Base-by-base conservation (phyloP, 2,888 invertebrate genomes). In the Cerastoderma edule region DNA sequence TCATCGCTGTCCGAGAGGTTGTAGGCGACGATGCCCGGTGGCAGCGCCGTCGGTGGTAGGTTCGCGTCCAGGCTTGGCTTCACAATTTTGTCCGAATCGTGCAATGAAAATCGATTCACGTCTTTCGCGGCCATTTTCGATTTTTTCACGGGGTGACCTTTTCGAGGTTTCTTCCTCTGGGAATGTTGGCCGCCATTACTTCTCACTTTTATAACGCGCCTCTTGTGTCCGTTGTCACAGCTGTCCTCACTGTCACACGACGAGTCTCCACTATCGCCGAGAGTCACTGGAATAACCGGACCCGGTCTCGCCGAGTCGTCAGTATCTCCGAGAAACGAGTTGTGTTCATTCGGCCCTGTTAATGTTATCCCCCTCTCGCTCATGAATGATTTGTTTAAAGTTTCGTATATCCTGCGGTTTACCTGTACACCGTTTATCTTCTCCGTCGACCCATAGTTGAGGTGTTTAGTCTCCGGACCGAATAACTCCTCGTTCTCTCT, bases 401-500 rank as follows among this genome's bases (percentile, higher is more conserved):
- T 56, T 32, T 56, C 30, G 19, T 24, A 27, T 27, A 56, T 56
- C n/a, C 32, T 27, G 32, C 56, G 32, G 19, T n/a, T 56, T 6
- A 56, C 32, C 2, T 56, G 56, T 19, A 30, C 28, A 28, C 24
- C 27, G 32, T 27, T 56, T 3, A 56, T 56, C 19, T 56, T 56
- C 32, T 56, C 56, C 2, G 56, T 56, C 22, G 56, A 46, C 27
- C 68, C 76, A 57, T 72, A 68, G 24, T 67, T 71, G n/a, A 65
- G 28, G 28, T 72, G 71, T 67, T 72, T 76, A 35, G n/a, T 68
- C 24, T 72, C 76, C 22, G 33, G 63, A 28, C 44, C 44, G 13
- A 72, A 46, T 27, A 76, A 28, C 30, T 76, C 72, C n/a, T 68
- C 71, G 30, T 65, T 48, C 68, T 72, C 72, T 19, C 30, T 64